Conservation (phyloP, 2,797 vertebrate species). For the Macroramphosus scolopax region DNA sequence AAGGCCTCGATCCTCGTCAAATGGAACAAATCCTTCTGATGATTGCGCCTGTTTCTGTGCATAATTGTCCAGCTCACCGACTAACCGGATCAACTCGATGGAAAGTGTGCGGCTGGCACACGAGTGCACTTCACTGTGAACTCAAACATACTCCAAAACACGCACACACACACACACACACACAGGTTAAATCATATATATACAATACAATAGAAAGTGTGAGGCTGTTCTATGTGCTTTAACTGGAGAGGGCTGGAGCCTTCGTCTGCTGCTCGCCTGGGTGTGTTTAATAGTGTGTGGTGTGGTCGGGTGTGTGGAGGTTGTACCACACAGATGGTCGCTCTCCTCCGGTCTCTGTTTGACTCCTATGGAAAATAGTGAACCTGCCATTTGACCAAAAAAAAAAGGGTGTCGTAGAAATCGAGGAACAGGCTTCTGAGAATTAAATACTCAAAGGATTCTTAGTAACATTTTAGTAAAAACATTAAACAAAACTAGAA, state of each 20-base stretch:
- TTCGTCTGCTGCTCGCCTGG: not conserved
- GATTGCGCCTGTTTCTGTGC: conserved; percentile 26
- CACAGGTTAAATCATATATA: conserved; percentile 6
- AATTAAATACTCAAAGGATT: too few species aligned
- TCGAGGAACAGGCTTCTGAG: not conserved
- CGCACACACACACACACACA: conserved; percentile 1
- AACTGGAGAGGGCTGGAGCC: conserved; percentile 1
- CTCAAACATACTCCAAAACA: conserved; percentile 15
- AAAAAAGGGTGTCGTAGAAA: conserved; percentile 13
- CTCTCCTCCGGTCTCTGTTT: conserved; percentile 70
- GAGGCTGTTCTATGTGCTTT: conserved; percentile 1
- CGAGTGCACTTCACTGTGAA: conserved; percentile 15
- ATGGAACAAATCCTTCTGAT: conserved; percentile 17
- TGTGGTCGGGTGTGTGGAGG: conserved; percentile 34
- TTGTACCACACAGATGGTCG: conserved; percentile 72
- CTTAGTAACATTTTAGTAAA: too few species aligned
- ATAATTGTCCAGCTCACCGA: conserved; percentile 68
- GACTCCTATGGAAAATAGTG: conserved; percentile 54
- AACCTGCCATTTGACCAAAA: conserved; percentile 17
- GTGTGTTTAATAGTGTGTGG: conserved; percentile 18
- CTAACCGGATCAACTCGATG: conserved; percentile 63
- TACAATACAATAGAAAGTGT: conserved; percentile 3
- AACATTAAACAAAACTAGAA: too few species aligned
- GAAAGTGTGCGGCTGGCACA: conserved; percentile 39
- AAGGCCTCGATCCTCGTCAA: conserved; percentile 7